A percentile compares a stretch with the other conserved stretches of the same genome.
These are phyloP conservation scores for Spea hammondii DNA, from an alignment of 2,797 vertebrate genomes.

Conservation along the genomic window DNA sequence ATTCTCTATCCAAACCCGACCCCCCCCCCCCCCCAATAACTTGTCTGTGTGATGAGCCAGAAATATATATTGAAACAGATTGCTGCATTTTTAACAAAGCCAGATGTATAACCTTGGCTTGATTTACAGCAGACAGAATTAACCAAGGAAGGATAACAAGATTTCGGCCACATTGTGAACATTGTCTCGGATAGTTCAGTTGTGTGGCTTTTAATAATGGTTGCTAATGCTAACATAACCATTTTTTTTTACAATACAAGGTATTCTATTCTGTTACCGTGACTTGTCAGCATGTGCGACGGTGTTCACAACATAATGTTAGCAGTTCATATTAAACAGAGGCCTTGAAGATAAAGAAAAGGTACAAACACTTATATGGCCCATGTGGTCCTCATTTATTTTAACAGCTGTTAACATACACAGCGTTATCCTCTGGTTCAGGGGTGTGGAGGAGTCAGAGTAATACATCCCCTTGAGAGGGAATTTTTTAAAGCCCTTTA, in stretches of 20 bases:
- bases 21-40: slow-evolving; percentile 5
- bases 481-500: too few relatives aligned
- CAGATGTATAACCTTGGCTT: slow-evolving; percentile 42
- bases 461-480: too few relatives aligned
- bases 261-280: slow-evolving; percentile 26
- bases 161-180: slow-evolving; percentile 4
- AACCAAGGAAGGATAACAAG: slow-evolving; percentile 20
- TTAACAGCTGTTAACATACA: too few relatives aligned
- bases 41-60: slow-evolving; percentile 24
- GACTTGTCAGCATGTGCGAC: slow-evolving; percentile 18
- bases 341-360: not conserved
- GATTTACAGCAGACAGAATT: slow-evolving; percentile 11
- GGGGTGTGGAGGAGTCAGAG: too few relatives aligned
- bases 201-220: not conserved
- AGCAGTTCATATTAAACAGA: not conserved
- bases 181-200: not conserved
- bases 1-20: slow-evolving; percentile 34
- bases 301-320: slow-evolving; percentile 12
- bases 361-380: too few relatives aligned
- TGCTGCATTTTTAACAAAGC: slow-evolving; percentile 16
- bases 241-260: slow-evolving; percentile 20
- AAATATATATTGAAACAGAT: slow-evolving; percentile 38
- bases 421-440: too few relatives aligned
- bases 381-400: too few relatives aligned
- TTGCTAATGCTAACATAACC: too few relatives aligned